Conservation (phyloP, 2,888 invertebrate species). For the Sarcophaga rosellei region DNA sequence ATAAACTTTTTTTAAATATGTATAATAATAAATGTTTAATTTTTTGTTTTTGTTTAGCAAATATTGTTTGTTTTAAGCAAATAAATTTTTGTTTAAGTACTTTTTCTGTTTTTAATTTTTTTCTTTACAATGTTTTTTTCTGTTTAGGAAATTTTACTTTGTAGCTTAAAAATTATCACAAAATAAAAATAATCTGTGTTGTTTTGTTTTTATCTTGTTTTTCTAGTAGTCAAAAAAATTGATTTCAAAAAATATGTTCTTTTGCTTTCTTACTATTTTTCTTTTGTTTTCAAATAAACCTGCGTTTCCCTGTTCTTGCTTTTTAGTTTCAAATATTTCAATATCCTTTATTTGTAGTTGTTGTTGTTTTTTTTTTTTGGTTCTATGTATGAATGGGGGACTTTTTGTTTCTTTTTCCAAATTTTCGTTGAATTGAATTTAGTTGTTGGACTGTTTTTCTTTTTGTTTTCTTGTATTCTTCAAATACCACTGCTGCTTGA, state of each 20-base stretch:
- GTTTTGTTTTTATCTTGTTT: slow-evolving; percentile 34
- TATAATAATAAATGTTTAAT: slow-evolving; percentile 31
- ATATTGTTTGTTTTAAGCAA: slow-evolving; percentile 58
- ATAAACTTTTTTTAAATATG: slow-evolving; percentile 43
- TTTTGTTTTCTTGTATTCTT: slow-evolving; percentile 8
- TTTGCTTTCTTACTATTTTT: slow-evolving; percentile 48
- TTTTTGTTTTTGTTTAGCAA: slow-evolving; percentile 35
- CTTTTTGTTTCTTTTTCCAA: slow-evolving; percentile 3
- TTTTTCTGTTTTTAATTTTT: slow-evolving; percentile 33
- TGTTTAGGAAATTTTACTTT: slow-evolving; percentile 55
- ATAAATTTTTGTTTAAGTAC: slow-evolving; percentile 55
- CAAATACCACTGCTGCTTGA: slow-evolving; percentile 45
- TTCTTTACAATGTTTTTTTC: slow-evolving; percentile 23
- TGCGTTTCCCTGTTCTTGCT: slow-evolving; percentile 66
- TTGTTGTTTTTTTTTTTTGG: background rate
- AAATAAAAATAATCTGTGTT: slow-evolving; percentile 64
- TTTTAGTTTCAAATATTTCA: slow-evolving; percentile 27
- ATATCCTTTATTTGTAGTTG: slow-evolving; percentile 41
- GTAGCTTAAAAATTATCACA: slow-evolving; percentile 70
- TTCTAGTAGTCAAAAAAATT: slow-evolving; percentile 60
- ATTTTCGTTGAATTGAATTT: slow-evolving; percentile 48
- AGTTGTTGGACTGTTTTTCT: slow-evolving; percentile 27
- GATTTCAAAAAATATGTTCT: slow-evolving; percentile 70
- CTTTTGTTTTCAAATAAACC: slow-evolving; percentile 48
- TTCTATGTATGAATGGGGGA: slow-evolving; percentile 3